A percentile compares a stretch with the other conserved stretches of the same genome.
These are phyloP conservation scores for Bombus vancouverensis DNA, from an alignment of 1,140 invertebrate genomes.

Conservation along the genomic window DNA sequence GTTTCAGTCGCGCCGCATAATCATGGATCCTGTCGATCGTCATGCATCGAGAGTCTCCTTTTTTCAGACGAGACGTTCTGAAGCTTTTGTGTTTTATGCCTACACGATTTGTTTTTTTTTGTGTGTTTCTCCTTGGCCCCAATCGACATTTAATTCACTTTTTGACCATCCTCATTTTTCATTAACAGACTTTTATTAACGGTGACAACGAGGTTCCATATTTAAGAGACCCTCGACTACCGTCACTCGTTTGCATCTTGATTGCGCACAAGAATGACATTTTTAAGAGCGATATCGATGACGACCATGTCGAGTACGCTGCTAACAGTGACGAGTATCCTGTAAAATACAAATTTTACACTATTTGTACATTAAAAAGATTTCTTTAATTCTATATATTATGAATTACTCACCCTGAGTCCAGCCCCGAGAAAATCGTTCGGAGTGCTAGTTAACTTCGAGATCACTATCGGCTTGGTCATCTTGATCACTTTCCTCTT, in stretches of 20 bases:
- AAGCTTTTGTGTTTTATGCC: constrained; percentile 37
- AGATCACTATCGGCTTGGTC: constrained; percentile 81
- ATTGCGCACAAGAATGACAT: constrained; percentile 45
- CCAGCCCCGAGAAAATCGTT: constrained; percentile 71
- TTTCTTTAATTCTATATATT: not conserved
- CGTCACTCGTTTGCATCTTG: constrained; percentile 51
- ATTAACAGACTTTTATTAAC: constrained; percentile 57
- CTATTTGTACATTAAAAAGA: not conserved
- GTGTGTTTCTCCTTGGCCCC: constrained; percentile 71
- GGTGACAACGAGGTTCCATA: constrained; percentile 18
- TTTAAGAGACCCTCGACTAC: constrained; percentile 36
- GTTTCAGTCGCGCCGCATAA: constrained; percentile 74
- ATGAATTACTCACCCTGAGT: constrained; percentile 71
- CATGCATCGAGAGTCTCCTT: constrained; percentile 49
- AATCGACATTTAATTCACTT: constrained; percentile 66
- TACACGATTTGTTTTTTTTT: constrained; percentile 33
- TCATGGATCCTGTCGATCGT: constrained; percentile 44
- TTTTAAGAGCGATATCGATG: constrained; percentile 64
- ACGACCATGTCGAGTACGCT: constrained; percentile 62
- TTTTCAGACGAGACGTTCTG: constrained; percentile 34
- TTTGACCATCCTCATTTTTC: constrained; percentile 62
- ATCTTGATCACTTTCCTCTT: constrained; percentile 80
- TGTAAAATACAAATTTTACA: constrained; percentile 25
- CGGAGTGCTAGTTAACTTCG: constrained; percentile 81
- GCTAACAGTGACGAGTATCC: constrained; percentile 65